Evolutionary conservation across 2,113 vertebrate genomes (phyloP).

Genomic region (Oryzias javanicus): DNA sequence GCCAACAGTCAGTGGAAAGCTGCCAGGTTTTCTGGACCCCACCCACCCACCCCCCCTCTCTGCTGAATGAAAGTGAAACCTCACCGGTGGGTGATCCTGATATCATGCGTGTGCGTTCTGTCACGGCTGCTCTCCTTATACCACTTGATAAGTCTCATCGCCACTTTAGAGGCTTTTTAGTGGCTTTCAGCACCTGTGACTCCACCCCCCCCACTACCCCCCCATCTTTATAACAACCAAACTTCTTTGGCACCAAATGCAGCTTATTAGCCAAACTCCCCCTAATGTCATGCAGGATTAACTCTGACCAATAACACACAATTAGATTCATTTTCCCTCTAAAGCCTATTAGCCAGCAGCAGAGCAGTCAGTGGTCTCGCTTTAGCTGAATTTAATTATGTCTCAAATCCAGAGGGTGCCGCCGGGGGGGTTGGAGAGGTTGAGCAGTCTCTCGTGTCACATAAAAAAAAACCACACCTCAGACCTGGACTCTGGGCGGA

Average conservation of each 20-base stretch:
- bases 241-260: conserved; percentile 18
- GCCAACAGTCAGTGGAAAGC: conserved; percentile 30
- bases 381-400: conserved; percentile 82
- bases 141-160: conserved; percentile 57
- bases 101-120: conserved; percentile 23
- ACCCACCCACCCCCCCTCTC: conserved; percentile 30
- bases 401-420: conserved; percentile 78
- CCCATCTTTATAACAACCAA: conserved; percentile 37
- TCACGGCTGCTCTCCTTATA: conserved; percentile 21
- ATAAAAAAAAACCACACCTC: conserved; percentile 18
- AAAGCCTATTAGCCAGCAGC: conserved; percentile 73
- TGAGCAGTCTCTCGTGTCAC: conserved; percentile 57
- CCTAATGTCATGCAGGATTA: conserved; percentile 52
- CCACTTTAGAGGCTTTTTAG: conserved; percentile 53
- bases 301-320: conserved; percentile 79
- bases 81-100: conserved; percentile 45
- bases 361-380: conserved; percentile 60
- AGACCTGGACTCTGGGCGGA: conserved; percentile 30
- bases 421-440: conserved; percentile 62
- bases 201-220: conserved; percentile 62
- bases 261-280: conserved; percentile 31
- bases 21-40: too few species aligned
- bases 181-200: conserved; percentile 46
- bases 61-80: conserved; percentile 45
- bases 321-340: conserved; percentile 75